Base-by-base conservation (phyloP, 2,888 invertebrate species). In the Bellardia bayeri region DNA sequence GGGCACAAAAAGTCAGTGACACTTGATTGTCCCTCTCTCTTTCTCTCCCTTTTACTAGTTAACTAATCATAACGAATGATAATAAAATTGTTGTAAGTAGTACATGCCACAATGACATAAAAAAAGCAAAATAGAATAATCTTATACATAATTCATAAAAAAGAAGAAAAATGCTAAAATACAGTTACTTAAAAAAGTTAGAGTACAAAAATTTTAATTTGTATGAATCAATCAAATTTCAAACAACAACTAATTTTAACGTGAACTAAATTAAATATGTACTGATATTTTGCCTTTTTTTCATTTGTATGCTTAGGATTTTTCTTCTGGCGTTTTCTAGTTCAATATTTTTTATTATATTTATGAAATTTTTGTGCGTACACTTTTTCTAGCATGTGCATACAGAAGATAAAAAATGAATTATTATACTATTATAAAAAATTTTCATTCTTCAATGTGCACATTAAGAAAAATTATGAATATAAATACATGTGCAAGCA, bases 1-100 rank as follows among this genome's bases (percentile, higher is more conserved):
- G 33, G 49, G 69, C 51, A 69, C 33, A 69, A 33, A 23, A 61
- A 51, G 69, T 69, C 69, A 69, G 69, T 69, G 69, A 69, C 69
- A 69, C 33, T 69, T 69, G 33, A 42, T 6, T 33, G 11, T 30
- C 33, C 9, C 61, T 61, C 33, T 61, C 14, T 11, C 11, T 23
- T 30, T 68, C 3, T 3, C 37, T 37, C 37, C 6, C 37, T 37
- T 37, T 23, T 23, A 23, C 23, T 23, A 69, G 51, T 69, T 51
- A 37, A 69, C 51, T 69, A 71, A 71, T 54, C 54, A 71, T 51
- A 51, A 51, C 69, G 51, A 69, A 61, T 13, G 63, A 40, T 37
- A 64, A 37, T 37, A 64, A 40, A 64, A n/a, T 37, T 63, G 6
- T 14, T 37, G 13, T 13, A 63, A 40, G 37, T 37, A 37, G 37